Conservation (phyloP, 2,797 vertebrate genomes). For the Rhinoraja longicauda region DNA sequence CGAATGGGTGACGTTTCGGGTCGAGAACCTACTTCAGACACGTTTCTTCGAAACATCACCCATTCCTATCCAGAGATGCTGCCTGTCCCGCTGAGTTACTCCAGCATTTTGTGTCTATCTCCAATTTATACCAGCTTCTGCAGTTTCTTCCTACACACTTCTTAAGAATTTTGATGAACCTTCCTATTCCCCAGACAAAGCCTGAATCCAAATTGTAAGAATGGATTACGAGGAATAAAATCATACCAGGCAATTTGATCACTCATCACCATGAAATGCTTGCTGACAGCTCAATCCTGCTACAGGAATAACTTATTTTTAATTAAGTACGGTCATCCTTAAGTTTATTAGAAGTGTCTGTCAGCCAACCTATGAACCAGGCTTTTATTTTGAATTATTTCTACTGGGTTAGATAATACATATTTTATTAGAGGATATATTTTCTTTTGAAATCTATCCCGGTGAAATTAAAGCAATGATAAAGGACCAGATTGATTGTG, state of each 20-base stretch:
- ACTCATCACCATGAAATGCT: too few species aligned
- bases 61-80: too few species aligned
- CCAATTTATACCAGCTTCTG: too few species aligned
- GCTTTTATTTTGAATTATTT: not conserved
- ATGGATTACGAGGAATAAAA: not conserved
- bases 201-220: not conserved
- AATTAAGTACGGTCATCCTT: not conserved
- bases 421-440: not conserved
- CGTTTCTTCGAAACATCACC: too few species aligned
- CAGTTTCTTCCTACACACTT: too few species aligned
- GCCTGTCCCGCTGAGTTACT: too few species aligned
- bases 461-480: not conserved
- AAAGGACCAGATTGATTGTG: not conserved
- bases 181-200: not conserved
- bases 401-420: not conserved
- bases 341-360: not conserved
- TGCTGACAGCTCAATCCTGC: not conserved
- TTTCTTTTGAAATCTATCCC: not conserved
- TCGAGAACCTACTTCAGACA: too few species aligned
- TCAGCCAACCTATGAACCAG: not conserved
- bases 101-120: too few species aligned
- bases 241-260: not conserved
- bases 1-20: too few species aligned
- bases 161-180: not conserved
- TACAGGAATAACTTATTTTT: not conserved